These are phyloP conservation scores for Diabrotica balteata DNA, from an alignment of 2,888 invertebrate genomes.

Conservation along the genomic window DNA sequence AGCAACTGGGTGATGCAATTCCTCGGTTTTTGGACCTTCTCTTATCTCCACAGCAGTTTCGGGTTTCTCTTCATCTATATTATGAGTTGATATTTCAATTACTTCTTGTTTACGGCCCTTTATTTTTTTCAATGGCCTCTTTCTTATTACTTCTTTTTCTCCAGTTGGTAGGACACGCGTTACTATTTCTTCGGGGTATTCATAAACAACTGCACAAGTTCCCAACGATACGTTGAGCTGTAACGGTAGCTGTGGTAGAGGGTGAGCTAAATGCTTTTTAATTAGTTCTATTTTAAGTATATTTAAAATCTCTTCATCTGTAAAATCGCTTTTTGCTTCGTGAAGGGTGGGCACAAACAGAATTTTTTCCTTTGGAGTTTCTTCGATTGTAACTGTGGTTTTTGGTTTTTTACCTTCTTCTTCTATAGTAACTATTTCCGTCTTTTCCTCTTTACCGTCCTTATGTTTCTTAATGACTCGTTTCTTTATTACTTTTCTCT, in stretches of 20 bases:
- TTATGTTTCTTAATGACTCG: slow-evolving; percentile 25
- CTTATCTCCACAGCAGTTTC: slow-evolving; percentile 41
- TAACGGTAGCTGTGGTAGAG: slow-evolving; percentile 47
- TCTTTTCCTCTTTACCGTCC: slow-evolving; percentile 58
- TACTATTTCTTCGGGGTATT: slow-evolving; percentile 53
- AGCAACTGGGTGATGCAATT: slow-evolving; percentile 46
- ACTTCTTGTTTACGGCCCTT: slow-evolving; percentile 56
- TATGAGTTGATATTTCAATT: slow-evolving; percentile 60
- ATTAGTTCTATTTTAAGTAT: slow-evolving; percentile 52
- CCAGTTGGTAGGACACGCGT: slow-evolving; percentile 51
- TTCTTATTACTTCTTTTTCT: slow-evolving; percentile 45
- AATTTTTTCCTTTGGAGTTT: slow-evolving; percentile 43
- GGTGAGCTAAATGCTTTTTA: slow-evolving; percentile 50
- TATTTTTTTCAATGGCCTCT: slow-evolving; percentile 50
- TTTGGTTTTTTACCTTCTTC: slow-evolving; percentile 45
- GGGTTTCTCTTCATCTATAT: slow-evolving; percentile 49
- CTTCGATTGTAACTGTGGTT: slow-evolving; percentile 45
- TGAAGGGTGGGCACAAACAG: slow-evolving; percentile 54
- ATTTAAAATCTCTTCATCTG: slow-evolving; percentile 50
- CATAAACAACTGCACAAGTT: slow-evolving; percentile 41
- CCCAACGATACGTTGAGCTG: slow-evolving; percentile 44
- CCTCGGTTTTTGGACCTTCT: slow-evolving; percentile 38
- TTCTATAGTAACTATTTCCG: slow-evolving; percentile 51
- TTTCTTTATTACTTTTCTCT: slow-evolving; percentile 52
- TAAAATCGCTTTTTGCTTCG: slow-evolving; percentile 47